A percentile compares a stretch with the other conserved stretches of the same genome.
Evolutionary conservation across 2,888 invertebrate genomes (phyloP).

Genomic region (Troglohyphantes excavatus): DNA sequence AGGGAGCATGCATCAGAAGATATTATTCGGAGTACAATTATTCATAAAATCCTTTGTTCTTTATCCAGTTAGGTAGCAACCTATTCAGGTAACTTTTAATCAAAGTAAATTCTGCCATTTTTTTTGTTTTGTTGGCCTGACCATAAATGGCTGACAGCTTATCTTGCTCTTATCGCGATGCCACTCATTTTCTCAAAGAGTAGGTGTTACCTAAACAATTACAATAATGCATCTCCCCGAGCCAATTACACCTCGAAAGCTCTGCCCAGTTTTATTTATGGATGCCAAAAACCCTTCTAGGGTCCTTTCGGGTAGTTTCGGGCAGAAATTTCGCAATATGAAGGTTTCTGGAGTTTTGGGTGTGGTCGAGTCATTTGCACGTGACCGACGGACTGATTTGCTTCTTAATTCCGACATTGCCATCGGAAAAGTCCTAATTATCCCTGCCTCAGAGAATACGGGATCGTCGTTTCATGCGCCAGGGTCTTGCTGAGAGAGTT

Average conservation of each 20-base stretch:
- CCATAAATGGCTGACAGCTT: not conserved
- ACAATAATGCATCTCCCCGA: conserved; percentile 54
- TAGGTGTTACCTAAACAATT: conserved; percentile 72
- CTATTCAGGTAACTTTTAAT: too few relatives aligned
- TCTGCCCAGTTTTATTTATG: conserved; percentile 54
- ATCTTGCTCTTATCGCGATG: not conserved
- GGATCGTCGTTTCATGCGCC: not conserved
- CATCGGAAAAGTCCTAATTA: conserved; percentile 42
- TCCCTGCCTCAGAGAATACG: not conserved
- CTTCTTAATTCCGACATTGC: conserved; percentile 49
- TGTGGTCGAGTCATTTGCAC: conserved; percentile 50
- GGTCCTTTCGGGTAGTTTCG: not conserved
- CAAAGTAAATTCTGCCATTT: too few relatives aligned
- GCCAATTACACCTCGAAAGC: conserved; percentile 55
- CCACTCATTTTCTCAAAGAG: conserved; percentile 31
- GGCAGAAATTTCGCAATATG: not conserved
- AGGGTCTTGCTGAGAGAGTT: not conserved
- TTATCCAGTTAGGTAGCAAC: too few relatives aligned
- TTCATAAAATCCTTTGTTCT: too few relatives aligned
- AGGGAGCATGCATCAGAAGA: too few relatives aligned
- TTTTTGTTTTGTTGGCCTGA: not conserved
- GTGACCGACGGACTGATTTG: conserved; percentile 31
- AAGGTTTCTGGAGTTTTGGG: conserved; percentile 25
- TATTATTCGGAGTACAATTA: too few relatives aligned
- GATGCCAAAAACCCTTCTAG: conserved; percentile 12